These are phyloP conservation scores for Gnathonemus echidnorhynchus DNA, from an alignment of 2,113 vertebrate genomes.

Conservation along the genomic window DNA sequence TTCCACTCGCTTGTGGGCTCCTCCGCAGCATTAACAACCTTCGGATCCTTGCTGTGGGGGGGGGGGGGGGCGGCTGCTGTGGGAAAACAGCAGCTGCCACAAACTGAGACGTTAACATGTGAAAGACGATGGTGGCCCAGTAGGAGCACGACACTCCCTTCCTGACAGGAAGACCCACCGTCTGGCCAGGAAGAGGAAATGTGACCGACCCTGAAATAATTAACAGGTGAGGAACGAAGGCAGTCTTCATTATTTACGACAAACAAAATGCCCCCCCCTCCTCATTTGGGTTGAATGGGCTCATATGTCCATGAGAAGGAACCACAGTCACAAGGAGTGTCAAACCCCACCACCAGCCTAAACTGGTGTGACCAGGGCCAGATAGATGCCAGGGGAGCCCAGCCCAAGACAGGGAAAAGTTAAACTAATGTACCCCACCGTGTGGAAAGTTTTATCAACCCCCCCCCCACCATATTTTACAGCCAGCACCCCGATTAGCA, in stretches of 20 bases:
- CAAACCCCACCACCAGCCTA: neutral
- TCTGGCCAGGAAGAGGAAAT: neutral
- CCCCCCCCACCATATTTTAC: neutral
- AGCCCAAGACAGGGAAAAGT: neutral
- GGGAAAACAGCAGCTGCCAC: neutral
- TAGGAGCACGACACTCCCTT: neutral
- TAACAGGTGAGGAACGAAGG: neutral
- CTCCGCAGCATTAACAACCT: too few species aligned
- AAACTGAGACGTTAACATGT: neutral
- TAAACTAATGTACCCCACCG: neutral
- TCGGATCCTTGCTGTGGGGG: too few species aligned
- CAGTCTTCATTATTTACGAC: neutral
- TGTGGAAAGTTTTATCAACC: neutral
- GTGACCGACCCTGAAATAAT: neutral
- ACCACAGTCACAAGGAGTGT: neutral
- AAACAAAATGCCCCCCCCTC: neutral
- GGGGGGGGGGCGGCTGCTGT: slow-evolving; percentile 29
- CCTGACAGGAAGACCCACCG: neutral
- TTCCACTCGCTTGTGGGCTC: neutral
- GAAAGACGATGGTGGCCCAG: neutral
- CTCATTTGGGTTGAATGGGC: neutral
- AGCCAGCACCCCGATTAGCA: neutral
- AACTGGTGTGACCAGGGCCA: neutral
- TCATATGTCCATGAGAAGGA: neutral
- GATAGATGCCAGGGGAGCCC: neutral